phyloP scores from a whole-genome alignment of 2,888 invertebrate species.

The Cheilosia vernalis region DNA sequence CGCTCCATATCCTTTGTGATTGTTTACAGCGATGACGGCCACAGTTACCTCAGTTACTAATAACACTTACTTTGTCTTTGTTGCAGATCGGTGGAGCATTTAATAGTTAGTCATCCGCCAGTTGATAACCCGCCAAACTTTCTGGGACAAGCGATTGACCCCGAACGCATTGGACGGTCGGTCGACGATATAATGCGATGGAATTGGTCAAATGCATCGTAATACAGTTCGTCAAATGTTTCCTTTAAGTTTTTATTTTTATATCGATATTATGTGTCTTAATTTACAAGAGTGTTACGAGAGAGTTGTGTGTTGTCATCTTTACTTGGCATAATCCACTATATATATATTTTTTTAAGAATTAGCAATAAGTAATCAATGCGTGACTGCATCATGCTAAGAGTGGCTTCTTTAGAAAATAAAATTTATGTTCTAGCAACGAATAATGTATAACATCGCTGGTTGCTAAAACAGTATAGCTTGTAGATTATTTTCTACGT shows the following conservation, averaged over 20 bases:
- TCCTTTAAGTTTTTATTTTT: slow-evolving; percentile 5
- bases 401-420: slow-evolving; percentile 15
- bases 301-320: slow-evolving; percentile 10
- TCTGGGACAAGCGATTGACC: slow-evolving; percentile 67
- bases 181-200: slow-evolving; percentile 74
- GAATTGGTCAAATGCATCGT: slow-evolving; percentile 73
- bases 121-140: slow-evolving; percentile 60
- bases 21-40: too few species aligned
- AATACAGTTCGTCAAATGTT: slow-evolving; percentile 1
- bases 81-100: slow-evolving; percentile 59
- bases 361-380: slow-evolving; percentile 16
- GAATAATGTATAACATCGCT: slow-evolving; percentile 42
- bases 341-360: slow-evolving; percentile 48
- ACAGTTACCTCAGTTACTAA: not conserved
- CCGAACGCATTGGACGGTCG: slow-evolving; percentile 66
- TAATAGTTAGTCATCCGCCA: slow-evolving; percentile 59
- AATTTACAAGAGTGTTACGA: slow-evolving; percentile 16
- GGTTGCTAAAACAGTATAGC: slow-evolving; percentile 11
- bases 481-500: slow-evolving; percentile 22
- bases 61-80: not conserved
- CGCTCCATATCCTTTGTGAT: too few species aligned
- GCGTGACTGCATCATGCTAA: slow-evolving; percentile 10
- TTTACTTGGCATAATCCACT: slow-evolving; percentile 28
- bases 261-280: slow-evolving; percentile 11
- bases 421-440: slow-evolving; percentile 18